Conservation (phyloP, 2,888 invertebrate genomes). For the Mamestra brassicae region DNA sequence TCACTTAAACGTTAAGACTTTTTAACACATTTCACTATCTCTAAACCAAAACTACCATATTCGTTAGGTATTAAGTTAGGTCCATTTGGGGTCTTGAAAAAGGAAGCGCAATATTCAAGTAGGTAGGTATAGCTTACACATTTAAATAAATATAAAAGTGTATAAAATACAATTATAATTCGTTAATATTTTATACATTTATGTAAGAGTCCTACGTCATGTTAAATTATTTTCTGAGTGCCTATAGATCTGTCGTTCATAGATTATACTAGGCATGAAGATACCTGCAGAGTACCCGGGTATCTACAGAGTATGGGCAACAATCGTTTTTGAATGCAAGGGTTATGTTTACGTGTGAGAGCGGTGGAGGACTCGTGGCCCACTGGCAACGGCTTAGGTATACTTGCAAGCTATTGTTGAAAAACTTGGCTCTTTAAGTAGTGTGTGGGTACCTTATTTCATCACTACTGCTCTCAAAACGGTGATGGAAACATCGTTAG, state of each 20-base stretch:
- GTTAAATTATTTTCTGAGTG: background rate
- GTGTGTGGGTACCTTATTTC: background rate
- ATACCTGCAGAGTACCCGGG: too few species aligned
- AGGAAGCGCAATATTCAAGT: constrained; percentile 17
- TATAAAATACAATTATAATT: constrained; percentile 19
- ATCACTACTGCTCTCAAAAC: background rate
- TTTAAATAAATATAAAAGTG: background rate
- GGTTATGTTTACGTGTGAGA: constrained; percentile 1
- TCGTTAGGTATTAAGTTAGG: background rate
- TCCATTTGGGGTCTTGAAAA: constrained; percentile 22
- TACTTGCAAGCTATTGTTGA: background rate
- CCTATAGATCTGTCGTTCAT: background rate
- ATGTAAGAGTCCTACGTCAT: constrained; percentile 3
- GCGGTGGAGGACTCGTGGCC: background rate
- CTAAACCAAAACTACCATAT: too few species aligned
- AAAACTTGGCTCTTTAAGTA: too few species aligned
- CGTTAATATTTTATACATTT: constrained; percentile 14
- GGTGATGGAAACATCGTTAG: background rate
- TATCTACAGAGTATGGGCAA: background rate
- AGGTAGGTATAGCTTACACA: background rate
- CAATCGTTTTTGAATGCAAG: background rate
- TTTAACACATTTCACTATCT: background rate
- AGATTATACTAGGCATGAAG: background rate
- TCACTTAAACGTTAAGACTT: background rate
- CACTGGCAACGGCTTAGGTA: background rate